Conservation (phyloP, 2,113 vertebrate genomes). For the Tetraodon nigroviridis region DNA sequence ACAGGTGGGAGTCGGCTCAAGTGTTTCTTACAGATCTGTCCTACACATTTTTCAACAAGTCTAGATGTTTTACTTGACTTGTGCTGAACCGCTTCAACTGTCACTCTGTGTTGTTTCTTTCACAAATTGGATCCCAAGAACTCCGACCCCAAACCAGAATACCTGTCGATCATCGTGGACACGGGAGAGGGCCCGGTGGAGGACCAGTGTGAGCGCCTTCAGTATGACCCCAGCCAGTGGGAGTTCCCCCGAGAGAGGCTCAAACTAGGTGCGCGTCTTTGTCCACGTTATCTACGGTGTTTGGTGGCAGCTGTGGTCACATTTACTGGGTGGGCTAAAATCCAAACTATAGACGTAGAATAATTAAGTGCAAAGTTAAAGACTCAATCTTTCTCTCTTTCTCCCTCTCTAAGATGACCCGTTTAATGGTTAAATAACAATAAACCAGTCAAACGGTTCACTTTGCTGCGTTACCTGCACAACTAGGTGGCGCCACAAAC, state of each 20-base stretch:
- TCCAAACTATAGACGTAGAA: too few relatives aligned
- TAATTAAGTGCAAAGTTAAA: too few relatives aligned
- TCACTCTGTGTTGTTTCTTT: neutral
- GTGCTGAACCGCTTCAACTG: neutral
- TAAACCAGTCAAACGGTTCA: neutral
- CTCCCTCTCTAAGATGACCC: too few relatives aligned
- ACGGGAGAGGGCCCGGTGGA: conserved; percentile 81
- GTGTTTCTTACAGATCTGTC: neutral
- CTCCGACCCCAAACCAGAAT: conserved; percentile 77
- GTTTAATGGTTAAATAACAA: too few relatives aligned
- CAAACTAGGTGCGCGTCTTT: conserved; percentile 79
- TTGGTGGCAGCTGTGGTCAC: too few relatives aligned
- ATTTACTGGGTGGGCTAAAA: too few relatives aligned
- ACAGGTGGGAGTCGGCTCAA: conserved; percentile 61
- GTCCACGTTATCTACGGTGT: neutral
- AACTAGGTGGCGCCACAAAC: too few relatives aligned
- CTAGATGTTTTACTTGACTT: neutral
- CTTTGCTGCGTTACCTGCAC: too few relatives aligned
- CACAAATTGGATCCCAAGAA: conserved; percentile 71
- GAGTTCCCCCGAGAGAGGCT: conserved; percentile 92
- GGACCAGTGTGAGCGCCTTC: conserved; percentile 84
- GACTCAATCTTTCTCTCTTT: too few relatives aligned
- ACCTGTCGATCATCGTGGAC: conserved; percentile 90
- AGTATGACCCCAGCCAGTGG: conserved; percentile 90
- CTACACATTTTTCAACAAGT: too few relatives aligned